Conservation (phyloP, 2,888 invertebrate species). For the Mythimna lalbum region DNA sequence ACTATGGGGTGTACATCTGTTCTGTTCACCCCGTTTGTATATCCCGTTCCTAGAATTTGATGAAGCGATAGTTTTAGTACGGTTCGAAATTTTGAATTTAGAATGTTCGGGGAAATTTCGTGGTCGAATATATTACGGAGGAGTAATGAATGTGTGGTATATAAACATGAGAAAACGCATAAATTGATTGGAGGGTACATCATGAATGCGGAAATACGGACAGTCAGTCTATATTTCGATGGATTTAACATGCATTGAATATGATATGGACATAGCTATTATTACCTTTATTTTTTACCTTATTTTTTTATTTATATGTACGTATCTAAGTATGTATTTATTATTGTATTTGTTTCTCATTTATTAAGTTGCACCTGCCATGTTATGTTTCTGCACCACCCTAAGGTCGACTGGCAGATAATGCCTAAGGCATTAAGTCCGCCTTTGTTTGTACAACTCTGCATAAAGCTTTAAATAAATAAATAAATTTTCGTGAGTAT, state of each 20-base stretch:
- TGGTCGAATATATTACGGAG: conserved; percentile 18
- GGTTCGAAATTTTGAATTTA: conserved; percentile 51
- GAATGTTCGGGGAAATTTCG: conserved; percentile 19
- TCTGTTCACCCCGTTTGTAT: conserved; percentile 13
- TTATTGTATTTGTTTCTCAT: no score
- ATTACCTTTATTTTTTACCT: no score
- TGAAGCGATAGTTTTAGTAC: conserved; percentile 67
- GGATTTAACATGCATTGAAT: neutral
- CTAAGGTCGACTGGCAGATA: no score
- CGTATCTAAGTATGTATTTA: no score
- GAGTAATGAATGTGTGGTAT: neutral
- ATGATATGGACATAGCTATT: neutral
- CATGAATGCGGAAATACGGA: neutral
- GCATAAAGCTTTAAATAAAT: no score
- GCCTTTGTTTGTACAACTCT: no score
- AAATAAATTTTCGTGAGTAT: no score
- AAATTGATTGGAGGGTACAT: neutral
- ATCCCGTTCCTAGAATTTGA: conserved; percentile 52
- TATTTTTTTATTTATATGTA: no score
- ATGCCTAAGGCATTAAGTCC: no score
- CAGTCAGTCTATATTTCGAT: neutral
- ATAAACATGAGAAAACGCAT: neutral
- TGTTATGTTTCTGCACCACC: no score
- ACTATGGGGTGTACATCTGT: conserved; percentile 12
- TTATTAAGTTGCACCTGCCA: no score